Conservation (phyloP, 2,797 vertebrate species). For the Enteromius radiatus region DNA sequence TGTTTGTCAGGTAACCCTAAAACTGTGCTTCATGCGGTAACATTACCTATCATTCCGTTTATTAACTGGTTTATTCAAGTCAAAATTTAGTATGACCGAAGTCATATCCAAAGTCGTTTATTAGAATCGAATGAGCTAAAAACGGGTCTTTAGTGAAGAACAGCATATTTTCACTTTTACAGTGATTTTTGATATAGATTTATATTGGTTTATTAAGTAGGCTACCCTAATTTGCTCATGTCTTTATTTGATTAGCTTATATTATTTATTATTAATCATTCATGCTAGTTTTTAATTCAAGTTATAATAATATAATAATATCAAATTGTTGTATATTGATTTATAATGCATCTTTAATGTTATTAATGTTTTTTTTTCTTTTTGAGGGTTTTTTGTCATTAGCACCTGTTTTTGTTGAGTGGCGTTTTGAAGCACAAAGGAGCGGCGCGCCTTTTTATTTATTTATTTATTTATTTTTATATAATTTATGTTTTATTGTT, state of each 20-base stretch:
- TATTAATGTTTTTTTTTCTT: not conserved
- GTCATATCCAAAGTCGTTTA: not conserved
- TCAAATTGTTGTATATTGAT: no score
- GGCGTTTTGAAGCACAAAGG: not conserved
- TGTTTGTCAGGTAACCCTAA: not conserved
- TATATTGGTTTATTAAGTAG: not conserved
- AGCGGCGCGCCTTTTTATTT: not conserved
- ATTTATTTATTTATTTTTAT: no score
- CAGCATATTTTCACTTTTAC: not conserved
- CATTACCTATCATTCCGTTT: not conserved
- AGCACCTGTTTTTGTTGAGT: not conserved
- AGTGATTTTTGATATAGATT: not conserved
- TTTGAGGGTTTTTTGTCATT: not conserved
- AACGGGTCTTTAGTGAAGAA: not conserved
- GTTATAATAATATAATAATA: not conserved
- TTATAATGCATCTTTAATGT: not conserved
- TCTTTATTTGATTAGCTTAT: no score
- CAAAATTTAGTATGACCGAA: not conserved
- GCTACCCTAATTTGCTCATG: not conserved
- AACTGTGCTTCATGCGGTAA: not conserved
- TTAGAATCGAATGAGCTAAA: not conserved
- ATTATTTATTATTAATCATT: not conserved
- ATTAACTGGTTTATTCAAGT: not conserved
- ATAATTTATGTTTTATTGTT: not conserved
- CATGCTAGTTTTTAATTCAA: not conserved